Evolutionary conservation across 2,797 vertebrate genomes (phyloP), one percentile per base, ranked within the genome.

Genomic region (Rhinatrema bivittatum): DNA sequence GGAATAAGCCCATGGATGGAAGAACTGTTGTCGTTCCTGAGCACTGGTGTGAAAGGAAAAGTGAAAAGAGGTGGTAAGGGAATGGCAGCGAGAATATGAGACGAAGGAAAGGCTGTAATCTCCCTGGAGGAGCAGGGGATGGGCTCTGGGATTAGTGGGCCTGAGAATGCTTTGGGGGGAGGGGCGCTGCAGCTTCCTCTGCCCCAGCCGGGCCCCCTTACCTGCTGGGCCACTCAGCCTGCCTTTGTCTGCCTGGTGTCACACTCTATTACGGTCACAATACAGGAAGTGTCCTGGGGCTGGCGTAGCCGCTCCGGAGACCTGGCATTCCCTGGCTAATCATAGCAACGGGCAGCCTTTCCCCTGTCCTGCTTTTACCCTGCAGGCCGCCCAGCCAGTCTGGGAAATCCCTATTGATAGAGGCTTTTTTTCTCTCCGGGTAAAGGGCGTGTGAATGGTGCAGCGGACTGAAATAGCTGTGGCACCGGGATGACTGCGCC

Each of bases 161-260:
- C n/a, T n/a, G n/a, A n/a, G n/a, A n/a, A n/a, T n/a, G n/a, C n/a
- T n/a, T 22, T 24, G 19, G 42, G 33, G 23, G 33, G 28, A 32
- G 34, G 26, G 10, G 29, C 46, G 39, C 36, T 50, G 42, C 50
- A 42, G 63, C 60, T 72, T 60, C 78, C 79, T 83, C 78, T 72
- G 82, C 83, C 71, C 82, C 86, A 84, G 83, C 89, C 86, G 6
- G 68, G 65, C 85, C 81, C n/a, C 75, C 85, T 88, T 95, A 94
- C 94, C 94, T 97, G 92, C 94, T 97, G 94, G 79, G 93, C 86
- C 87, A 76, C 94, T 97, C 91, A 96, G 96, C 97, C 85, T 86
- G 81, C 88, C 88, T 91, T 97, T 98, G 93, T 98, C 87, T 86
- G 84, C 80, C 73, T 81, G 63, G 89, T 91, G 95, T 98, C 94